Evolutionary conservation across 2,113 vertebrate species (phyloP).

Genomic region (Pteruthius melanotis): DNA sequence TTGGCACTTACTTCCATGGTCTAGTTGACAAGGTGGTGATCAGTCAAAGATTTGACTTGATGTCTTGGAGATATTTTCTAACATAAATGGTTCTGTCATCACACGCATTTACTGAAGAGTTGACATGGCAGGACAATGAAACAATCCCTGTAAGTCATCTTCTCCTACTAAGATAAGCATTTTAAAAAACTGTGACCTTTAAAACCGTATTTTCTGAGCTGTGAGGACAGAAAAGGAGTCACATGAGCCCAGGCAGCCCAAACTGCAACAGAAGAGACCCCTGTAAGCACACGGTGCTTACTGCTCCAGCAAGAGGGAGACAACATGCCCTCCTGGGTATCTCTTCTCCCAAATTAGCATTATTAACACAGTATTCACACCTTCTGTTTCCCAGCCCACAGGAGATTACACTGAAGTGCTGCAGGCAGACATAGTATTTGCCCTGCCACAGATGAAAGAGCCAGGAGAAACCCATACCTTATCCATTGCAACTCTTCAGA

Average conservation of each 20-base stretch:
- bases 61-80: not conserved
- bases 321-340: not conserved
- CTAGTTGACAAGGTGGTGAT: not conserved
- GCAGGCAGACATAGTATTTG: not conserved
- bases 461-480: not conserved
- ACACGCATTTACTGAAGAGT: not conserved
- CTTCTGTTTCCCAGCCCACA: not conserved
- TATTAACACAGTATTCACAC: not conserved
- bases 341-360: not conserved
- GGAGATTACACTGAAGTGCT: not conserved
- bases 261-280: not conserved
- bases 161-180: not conserved
- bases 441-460: not conserved
- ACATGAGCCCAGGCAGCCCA: not conserved
- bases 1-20: not conserved
- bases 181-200: not conserved
- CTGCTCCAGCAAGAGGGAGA: not conserved
- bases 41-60: not conserved
- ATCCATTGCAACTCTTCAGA: not conserved
- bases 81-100: not conserved
- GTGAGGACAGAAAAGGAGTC: not conserved
- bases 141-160: not conserved
- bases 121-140: not conserved
- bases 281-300: fast-evolving
- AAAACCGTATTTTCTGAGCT: not conserved